Base-by-base conservation (phyloP, 2,797 vertebrate genomes). In the Todus mexicanus region DNA sequence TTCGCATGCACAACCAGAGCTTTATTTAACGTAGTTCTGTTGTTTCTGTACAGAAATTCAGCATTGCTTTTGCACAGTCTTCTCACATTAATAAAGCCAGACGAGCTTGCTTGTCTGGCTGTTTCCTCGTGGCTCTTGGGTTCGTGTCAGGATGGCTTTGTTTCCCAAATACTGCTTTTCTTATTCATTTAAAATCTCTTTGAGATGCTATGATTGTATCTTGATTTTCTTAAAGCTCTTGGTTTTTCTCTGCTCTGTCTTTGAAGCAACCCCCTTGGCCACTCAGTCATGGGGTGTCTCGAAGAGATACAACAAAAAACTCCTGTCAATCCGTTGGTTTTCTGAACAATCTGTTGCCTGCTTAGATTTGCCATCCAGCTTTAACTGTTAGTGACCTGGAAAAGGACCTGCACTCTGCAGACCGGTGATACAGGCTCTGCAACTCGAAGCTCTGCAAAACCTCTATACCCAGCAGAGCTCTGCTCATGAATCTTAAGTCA, bases 381-480 rank as follows among this genome's bases (percentile, higher is more conserved):
- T 31, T 73, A 38, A n/a, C 47, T n/a, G 56, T 47, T 33, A 27
- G 51, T 2, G 16, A 15, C 29, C n/a, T 42, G 65, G 45, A 38
- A 23, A 8, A 37, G 5, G 12, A 51, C 54, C 77, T 15, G 57
- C 6, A 1, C 20, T 26, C 53, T 31, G 54, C 42, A 71, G 31
- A 42, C 14, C 8, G 48, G 37, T 18, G 19, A 1, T 1, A 11
- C 0, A 4, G 56, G 38, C 27, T 89, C 60, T 23, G 73, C 43
- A 40, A 0, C 60, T 25, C 16, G 3, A 26, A 64, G 50, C 74
- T 63, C 42, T 1, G 7, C 38, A 42, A 57, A 63, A 23, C 23
- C 48, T 40, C 21, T 1, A 7, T 17, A 35, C 27, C 33, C 74
- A 61, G 5, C 66, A 42, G 33, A 77, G 31, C 43, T 54, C 43